These are phyloP conservation scores for Dallia pectoralis DNA, from an alignment of 2,797 vertebrate genomes.

Conservation along the genomic window DNA sequence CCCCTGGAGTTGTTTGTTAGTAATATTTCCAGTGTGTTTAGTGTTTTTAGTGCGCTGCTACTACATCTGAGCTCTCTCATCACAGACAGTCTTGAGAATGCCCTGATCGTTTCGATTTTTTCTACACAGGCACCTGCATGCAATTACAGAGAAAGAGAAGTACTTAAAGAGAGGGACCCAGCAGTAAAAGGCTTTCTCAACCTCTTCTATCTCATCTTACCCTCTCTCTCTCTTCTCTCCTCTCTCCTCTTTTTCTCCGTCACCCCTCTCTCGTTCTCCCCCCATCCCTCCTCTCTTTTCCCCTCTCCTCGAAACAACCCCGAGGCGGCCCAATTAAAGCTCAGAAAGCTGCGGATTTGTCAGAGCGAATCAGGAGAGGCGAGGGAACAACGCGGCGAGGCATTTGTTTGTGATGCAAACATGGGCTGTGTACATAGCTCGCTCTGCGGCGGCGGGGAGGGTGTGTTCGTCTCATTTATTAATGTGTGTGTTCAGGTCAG, in stretches of 20 bases:
- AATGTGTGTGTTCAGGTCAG: constrained; percentile 48
- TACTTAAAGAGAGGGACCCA: constrained; percentile 35
- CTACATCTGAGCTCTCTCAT: neutral
- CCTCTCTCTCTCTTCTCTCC: neutral
- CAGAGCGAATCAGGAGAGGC: constrained; percentile 62
- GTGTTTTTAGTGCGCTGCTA: neutral
- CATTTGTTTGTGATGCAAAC: constrained; percentile 63
- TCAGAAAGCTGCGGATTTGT: constrained; percentile 67
- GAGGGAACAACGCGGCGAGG: constrained; percentile 45
- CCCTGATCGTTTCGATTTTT: constrained; percentile 30
- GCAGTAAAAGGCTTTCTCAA: constrained; percentile 55
- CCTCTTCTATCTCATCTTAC: neutral
- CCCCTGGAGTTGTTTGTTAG: neutral
- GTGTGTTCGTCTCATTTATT: constrained; percentile 54
- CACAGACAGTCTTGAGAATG: constrained; percentile 24
- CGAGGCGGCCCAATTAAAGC: constrained; percentile 71
- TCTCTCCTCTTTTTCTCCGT: constrained; percentile 41
- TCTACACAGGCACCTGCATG: constrained; percentile 54
- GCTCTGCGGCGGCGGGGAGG: neutral
- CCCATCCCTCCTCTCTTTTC: constrained; percentile 26
- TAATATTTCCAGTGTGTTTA: neutral
- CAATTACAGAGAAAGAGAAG: constrained; percentile 50
- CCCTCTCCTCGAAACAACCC: constrained; percentile 54
- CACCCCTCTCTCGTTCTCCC: constrained; percentile 32
- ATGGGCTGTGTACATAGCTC: constrained; percentile 55